Percentiles rank a stretch among this genome's conserved stretches.
Conservation (phyloP, 2,888 invertebrate genomes). For the Folsomia manolachei region DNA sequence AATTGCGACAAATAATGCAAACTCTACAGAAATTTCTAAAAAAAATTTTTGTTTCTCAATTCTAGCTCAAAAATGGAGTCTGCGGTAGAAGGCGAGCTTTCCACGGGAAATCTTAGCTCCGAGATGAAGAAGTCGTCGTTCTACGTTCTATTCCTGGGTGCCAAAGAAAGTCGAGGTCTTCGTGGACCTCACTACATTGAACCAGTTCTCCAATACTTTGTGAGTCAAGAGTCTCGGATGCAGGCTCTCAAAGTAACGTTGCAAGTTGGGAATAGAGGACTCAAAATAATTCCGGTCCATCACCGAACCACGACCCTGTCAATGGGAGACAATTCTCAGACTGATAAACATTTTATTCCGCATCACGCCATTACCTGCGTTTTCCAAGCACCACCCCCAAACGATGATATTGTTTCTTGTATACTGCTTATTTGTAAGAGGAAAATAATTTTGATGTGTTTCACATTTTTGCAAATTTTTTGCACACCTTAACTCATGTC, state of each 20-base stretch:
- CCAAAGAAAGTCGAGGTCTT: constrained; percentile 87
- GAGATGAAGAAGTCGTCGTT: constrained; percentile 87
- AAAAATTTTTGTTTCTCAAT: no score
- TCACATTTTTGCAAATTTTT: no score
- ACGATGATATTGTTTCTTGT: constrained; percentile 87
- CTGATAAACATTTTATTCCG: constrained; percentile 90
- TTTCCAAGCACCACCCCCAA: constrained; percentile 65
- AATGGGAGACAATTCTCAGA: constrained; percentile 52
- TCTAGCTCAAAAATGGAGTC: no score
- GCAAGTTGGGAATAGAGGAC: constrained; percentile 85
- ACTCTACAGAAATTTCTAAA: neutral
- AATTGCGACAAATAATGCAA: neutral
- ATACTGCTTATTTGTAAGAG: constrained; percentile 86
- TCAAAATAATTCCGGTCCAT: constrained; percentile 79
- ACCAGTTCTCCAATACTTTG: constrained; percentile 77
- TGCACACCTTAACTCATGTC: no score
- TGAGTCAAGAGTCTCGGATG: constrained; percentile 78
- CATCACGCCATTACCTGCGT: constrained; percentile 90
- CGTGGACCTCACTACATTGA: constrained; percentile 80
- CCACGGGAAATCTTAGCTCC: no score
- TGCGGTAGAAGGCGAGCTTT: no score
- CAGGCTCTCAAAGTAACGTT: constrained; percentile 87
- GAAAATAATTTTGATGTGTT: no score
- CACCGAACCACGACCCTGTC: constrained; percentile 29
- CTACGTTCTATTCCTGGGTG: constrained; percentile 92